phyloP scores from a whole-genome alignment of 2,888 invertebrate species.

The Orthosia incerta region DNA sequence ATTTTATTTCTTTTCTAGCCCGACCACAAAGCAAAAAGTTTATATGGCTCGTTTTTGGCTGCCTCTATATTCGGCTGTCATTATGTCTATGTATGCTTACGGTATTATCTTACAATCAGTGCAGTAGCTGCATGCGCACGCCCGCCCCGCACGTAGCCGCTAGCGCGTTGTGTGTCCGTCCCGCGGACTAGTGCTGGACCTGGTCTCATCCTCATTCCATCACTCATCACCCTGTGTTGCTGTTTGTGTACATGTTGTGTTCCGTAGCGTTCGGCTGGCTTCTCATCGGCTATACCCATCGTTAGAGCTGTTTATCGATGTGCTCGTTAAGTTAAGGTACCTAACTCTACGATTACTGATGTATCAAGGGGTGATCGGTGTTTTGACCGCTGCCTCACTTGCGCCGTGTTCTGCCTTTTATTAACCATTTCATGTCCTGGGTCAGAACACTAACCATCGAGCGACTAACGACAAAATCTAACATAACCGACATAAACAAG shows the following conservation, averaged over 20 bases:
- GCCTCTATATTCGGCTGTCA: slow-evolving; percentile 86
- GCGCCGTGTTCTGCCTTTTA: slow-evolving; percentile 30
- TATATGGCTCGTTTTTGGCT: slow-evolving; percentile 87
- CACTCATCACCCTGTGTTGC: slow-evolving; percentile 73
- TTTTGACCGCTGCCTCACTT: slow-evolving; percentile 68
- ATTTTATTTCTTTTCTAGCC: slow-evolving; percentile 89
- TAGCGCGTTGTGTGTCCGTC: slow-evolving; percentile 81
- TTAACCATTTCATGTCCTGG: slow-evolving; percentile 45
- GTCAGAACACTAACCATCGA: slow-evolving; percentile 73
- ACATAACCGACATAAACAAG: slow-evolving; percentile 62
- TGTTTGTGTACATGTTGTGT: slow-evolving; percentile 58
- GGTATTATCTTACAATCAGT: slow-evolving; percentile 82
- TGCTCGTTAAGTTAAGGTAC: slow-evolving; percentile 72
- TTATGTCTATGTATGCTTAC: slow-evolving; percentile 91
- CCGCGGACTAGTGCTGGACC: slow-evolving; percentile 60
- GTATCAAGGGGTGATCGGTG: slow-evolving; percentile 71
- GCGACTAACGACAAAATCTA: slow-evolving; percentile 62
- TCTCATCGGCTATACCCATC: slow-evolving; percentile 77
- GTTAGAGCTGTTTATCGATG: slow-evolving; percentile 77
- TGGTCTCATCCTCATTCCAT: slow-evolving; percentile 68
- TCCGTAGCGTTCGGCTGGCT: slow-evolving; percentile 69
- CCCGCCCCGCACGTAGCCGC: slow-evolving; percentile 59
- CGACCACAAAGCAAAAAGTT: slow-evolving; percentile 90
- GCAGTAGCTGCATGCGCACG: slow-evolving; percentile 86
- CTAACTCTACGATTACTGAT: slow-evolving; percentile 46